These are phyloP conservation scores for Hypocryptadius cinnamomeus DNA, from an alignment of 2,113 vertebrate genomes.

Conservation along the genomic window DNA sequence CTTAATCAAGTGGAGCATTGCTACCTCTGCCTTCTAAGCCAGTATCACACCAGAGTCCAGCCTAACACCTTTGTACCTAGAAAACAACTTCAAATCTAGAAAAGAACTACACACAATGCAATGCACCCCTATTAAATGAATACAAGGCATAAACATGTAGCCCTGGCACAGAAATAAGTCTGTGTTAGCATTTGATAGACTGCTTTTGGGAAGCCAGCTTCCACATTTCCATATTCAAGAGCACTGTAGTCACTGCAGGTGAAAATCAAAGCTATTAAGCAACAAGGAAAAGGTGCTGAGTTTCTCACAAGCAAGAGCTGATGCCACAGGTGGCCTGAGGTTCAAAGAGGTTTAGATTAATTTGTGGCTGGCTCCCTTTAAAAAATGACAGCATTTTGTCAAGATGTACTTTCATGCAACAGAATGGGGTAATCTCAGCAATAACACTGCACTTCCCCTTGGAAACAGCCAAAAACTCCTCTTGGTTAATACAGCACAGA, in stretches of 20 bases:
- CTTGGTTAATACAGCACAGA: neutral
- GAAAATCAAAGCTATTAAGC: neutral
- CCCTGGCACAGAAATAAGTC: neutral
- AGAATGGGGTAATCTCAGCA: neutral
- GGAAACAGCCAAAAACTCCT: neutral
- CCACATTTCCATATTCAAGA: neutral
- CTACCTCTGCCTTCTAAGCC: neutral
- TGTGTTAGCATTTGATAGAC: neutral
- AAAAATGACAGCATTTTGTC: neutral
- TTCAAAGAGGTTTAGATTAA: neutral
- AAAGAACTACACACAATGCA: rapidly evolving
- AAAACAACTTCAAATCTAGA: neutral
- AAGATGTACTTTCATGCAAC: neutral
- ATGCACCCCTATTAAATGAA: neutral
- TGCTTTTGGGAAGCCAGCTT: neutral
- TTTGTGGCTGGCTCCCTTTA: neutral
- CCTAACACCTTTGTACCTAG: neutral
- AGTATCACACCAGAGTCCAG: neutral
- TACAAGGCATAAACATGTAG: neutral
- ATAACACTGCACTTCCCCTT: neutral
- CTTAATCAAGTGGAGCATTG: neutral
- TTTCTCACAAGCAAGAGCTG: neutral
- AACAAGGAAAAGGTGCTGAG: neutral
- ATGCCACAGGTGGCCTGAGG: neutral
- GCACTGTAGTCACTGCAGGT: neutral